Percentiles rank a stretch among this genome's conserved stretches.
These are phyloP conservation scores for Micronycteris hirsuta DNA, from an alignment of 2,113 vertebrate genomes.

Conservation along the genomic window DNA sequence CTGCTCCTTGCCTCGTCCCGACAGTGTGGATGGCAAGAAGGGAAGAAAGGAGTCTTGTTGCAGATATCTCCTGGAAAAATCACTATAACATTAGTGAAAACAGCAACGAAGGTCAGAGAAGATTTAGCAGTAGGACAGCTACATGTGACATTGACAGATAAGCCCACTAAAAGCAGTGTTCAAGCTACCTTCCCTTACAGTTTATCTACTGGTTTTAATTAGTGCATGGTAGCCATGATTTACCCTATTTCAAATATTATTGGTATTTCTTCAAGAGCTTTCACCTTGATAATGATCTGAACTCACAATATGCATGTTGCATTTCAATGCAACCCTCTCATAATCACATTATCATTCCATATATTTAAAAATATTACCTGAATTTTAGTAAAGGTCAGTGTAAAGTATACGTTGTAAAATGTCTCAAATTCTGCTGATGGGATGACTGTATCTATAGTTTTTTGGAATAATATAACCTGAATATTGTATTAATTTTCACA, in stretches of 20 bases:
- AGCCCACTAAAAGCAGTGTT: neutral
- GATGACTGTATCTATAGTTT: neutral
- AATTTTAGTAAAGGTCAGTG: neutral
- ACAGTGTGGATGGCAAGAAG: accelerated
- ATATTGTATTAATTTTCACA: neutral
- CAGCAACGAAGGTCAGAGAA: neutral
- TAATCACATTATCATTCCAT: neutral
- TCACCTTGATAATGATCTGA: neutral
- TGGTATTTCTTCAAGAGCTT: neutral
- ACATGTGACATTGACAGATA: neutral
- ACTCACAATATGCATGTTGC: neutral
- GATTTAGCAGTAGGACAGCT: neutral
- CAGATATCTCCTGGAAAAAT: neutral
- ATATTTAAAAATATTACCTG: neutral
- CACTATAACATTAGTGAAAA: accelerated
- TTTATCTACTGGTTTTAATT: neutral
- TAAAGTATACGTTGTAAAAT: neutral
- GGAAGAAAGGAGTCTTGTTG: too few species aligned
- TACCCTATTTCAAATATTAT: neutral
- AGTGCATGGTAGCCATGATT: neutral
- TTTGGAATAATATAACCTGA: neutral
- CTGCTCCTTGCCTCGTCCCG: accelerated
- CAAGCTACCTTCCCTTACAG: neutral
- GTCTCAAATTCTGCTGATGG: neutral
- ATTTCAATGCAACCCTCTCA: neutral